Evolutionary conservation across 2,888 invertebrate genomes (phyloP), one percentile per base, ranked within the genome.

Genomic region (Melitaea athalia): DNA sequence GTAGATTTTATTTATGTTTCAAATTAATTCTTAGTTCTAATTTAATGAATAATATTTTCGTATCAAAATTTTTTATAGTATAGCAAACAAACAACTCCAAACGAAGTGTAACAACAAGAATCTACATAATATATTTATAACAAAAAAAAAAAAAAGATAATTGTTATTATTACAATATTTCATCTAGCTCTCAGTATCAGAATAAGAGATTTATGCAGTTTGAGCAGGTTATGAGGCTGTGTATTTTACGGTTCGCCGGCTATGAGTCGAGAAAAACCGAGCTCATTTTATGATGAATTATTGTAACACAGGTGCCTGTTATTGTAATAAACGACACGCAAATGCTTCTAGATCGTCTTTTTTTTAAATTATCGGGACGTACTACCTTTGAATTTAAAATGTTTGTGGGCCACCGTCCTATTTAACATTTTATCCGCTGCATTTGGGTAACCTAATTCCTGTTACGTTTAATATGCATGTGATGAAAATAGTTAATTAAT

Each of bases 281-380:
- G 74, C 72, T 74, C 73, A 73, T 75, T 76, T 72, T 72, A 70
- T 71, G 73, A 76, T 78, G 76, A 79, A 77, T 78, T 77, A 77
- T 75, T 75, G 75, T 74, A 76, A 77, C 74, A 72, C 72, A 72
- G 72, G 72, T 72, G 70, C 55, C 49, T 64, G 60, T 75, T 74
- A 76, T 75, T 76, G 71, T 75, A 72, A 76, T 67, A 75, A 75
- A 75, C 74, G 74, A 69, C 69, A 68, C 65, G 67, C 52, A 53
- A 64, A 71, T 67, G 57, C 70, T 65, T 62, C 42, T 57, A 64
- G 70, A 64, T 53, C 70, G 64, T 43, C 55, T 42, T 68, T 68
- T 38, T 49, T 49, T 60, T 55, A 64, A 70, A 50, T 64, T 60
- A 68, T 65, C 64, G 64, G 64, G 52, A 47, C 53, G 42, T 68